Base-by-base conservation (phyloP, 2,113 vertebrate genomes). In the Oplegnathus fasciatus region DNA sequence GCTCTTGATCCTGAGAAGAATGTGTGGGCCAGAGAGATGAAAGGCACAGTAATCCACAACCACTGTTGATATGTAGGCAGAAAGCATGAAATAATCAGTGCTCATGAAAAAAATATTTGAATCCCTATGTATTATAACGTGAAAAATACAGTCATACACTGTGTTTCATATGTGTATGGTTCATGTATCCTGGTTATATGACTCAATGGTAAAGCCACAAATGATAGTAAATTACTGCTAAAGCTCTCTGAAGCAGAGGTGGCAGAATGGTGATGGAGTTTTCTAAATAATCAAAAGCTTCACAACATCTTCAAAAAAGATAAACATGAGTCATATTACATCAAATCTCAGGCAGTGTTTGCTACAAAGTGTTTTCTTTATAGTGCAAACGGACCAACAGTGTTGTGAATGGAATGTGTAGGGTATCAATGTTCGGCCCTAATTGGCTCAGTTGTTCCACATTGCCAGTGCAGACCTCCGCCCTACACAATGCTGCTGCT, bases 1-100 rank as follows among this genome's bases (percentile, higher is more conserved):
- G 73, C 83, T 75, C 89, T 91, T 96, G 94, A 96, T 96, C 95
- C 95, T 89, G 65, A 70, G 84, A 94, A 88, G 94, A 96, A 96
- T 96, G 96, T 88, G 89, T 78, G 74, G 78, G 86, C 86, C 82
- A 91, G 54, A 17, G 87, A 94, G 92, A 94, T 95, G 92, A 95
- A 96, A 95, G 92, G 66, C 83, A 70, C 69, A 90, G 86, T 95
- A 96, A 96, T 94, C 94, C 88, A 90, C 87, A 48, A 85, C 88
- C 61, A 84, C 70, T 75, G 80, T 60, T 83, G 81, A 93, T 67
- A 78, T 87, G 77, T 75, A 83, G 74, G 68, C 65, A 83, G 71
- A 85, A 78, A 83, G 83, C 60, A 83, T 37, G 82, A 84, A 85
- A 78, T 26, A 70, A 74, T 67, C 55, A n/a, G 57, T 58, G n/a